These are phyloP conservation scores for Nemopilema nomurai DNA, from an alignment of 30 jellyfish, hydroid and myxozoan genomes.

Conservation along the genomic window DNA sequence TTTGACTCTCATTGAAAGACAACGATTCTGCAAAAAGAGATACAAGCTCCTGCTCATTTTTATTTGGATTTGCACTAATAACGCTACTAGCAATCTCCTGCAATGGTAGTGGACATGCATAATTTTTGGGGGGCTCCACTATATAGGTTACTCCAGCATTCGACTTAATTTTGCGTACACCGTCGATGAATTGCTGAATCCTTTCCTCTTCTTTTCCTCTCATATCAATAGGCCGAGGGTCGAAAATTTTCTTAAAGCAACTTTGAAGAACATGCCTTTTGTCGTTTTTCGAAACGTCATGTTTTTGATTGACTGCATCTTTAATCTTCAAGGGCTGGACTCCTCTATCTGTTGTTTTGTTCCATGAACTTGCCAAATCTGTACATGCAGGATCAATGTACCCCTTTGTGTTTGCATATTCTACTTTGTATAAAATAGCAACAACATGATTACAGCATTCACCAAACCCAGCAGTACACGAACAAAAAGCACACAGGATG, in stretches of 20 bases:
- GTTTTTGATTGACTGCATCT: background rate
- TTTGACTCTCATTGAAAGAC: background rate
- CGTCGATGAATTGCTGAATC: background rate
- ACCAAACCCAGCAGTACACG: slow-evolving; percentile 19
- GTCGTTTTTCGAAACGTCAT: background rate
- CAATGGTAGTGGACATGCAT: slow-evolving; percentile 5
- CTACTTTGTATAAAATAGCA: slow-evolving; percentile 13
- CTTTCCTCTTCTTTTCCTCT: slow-evolving; percentile 16
- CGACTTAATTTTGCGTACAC: background rate
- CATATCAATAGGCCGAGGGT: slow-evolving; percentile 10
- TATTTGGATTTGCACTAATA: background rate
- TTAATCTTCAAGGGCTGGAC: background rate
- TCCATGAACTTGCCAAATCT: slow-evolving; percentile 17
- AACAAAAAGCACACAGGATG: slow-evolving; percentile 11
- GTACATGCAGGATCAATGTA: slow-evolving; percentile 30
- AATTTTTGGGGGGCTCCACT: slow-evolving; percentile 6
- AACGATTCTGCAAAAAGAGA: background rate
- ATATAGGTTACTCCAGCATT: slow-evolving; percentile 1
- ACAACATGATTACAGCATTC: slow-evolving; percentile 40
- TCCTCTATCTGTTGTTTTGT: background rate
- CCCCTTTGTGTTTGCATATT: background rate
- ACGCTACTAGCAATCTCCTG: slow-evolving; percentile 5
- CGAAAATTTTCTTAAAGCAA: slow-evolving; percentile 8
- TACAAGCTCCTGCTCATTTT: background rate
- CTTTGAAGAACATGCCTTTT: slow-evolving; percentile 8